phyloP scores from a whole-genome alignment of 2,888 invertebrate species.

The Therioaphis trifolii region DNA sequence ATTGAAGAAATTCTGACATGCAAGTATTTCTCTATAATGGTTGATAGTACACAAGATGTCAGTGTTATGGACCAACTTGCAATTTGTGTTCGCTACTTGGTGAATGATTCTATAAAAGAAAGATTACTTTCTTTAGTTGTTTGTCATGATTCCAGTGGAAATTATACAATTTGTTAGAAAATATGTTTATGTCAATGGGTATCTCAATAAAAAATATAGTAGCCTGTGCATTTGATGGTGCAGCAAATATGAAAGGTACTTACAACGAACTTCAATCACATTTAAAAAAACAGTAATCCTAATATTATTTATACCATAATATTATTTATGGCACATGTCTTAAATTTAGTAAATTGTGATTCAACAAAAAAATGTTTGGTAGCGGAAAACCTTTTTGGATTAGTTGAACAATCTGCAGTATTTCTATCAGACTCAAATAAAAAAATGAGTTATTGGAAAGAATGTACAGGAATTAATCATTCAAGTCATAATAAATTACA shows the following conservation, averaged over 20 bases:
- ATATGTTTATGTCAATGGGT: not conserved
- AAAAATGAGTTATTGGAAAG: not conserved
- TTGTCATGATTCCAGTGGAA: slow-evolving; percentile 54
- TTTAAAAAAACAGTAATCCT: no score
- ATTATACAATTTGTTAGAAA: no score
- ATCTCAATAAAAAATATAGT: not conserved
- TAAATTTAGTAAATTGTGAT: not conserved
- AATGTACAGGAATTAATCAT: not conserved
- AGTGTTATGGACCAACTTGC: slow-evolving; percentile 63
- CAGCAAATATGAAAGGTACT: no score
- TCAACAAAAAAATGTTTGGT: not conserved
- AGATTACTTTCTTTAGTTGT: slow-evolving; percentile 51
- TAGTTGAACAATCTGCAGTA: not conserved
- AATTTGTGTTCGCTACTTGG: slow-evolving; percentile 60
- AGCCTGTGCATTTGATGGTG: no score
- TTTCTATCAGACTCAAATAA: slow-evolving; percentile 11
- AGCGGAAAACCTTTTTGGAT: slow-evolving; percentile 4
- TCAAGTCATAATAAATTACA: not conserved
- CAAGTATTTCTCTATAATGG: slow-evolving; percentile 49
- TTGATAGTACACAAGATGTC: slow-evolving; percentile 63
- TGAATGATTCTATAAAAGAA: slow-evolving; percentile 51
- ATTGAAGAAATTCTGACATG: slow-evolving; percentile 41
- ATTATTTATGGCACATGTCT: not conserved
- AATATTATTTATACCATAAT: no score
- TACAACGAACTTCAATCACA: no score